Evolutionary conservation across 2,797 vertebrate genomes (phyloP).

Genomic region (Pyrrhura leucotis): DNA sequence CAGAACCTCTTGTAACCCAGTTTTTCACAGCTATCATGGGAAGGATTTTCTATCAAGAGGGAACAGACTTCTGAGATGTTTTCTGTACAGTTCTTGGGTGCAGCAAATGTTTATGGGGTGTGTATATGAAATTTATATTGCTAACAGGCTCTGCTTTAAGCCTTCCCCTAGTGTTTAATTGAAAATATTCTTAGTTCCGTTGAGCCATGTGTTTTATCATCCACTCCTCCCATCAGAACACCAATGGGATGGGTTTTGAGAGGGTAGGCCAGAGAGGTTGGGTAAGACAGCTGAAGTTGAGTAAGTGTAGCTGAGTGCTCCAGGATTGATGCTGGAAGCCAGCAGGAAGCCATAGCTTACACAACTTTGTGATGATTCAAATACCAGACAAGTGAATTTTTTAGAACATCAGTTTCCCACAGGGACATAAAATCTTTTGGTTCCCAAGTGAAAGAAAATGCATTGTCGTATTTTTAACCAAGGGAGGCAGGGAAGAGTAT

Average conservation of each 20-base stretch:
- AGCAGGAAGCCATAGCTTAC: not conserved
- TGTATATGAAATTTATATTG: not conserved
- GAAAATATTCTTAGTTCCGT: not conserved
- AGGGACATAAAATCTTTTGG: not conserved
- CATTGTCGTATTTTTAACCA: not conserved
- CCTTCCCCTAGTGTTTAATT: not conserved
- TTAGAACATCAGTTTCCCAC: not conserved
- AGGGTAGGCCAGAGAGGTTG: not conserved
- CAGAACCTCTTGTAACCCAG: not conserved
- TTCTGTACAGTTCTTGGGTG: not conserved
- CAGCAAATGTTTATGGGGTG: not conserved
- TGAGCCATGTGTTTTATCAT: not conserved
- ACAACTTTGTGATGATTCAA: not conserved
- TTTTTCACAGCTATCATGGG: not conserved
- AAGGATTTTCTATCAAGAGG: not conserved
- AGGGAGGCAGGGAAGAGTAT: not conserved
- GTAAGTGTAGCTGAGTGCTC: not conserved
- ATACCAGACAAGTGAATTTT: not conserved
- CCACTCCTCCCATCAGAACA: not conserved
- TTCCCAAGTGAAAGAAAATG: not conserved
- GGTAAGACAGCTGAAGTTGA: not conserved
- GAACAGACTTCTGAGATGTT: not conserved
- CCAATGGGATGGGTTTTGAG: not conserved
- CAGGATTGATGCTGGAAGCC: not conserved
- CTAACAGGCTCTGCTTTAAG: not conserved